A percentile compares a stretch with the other conserved stretches of the same genome.
Conservation (phyloP, 1,140 invertebrate species). For the Kradibia gibbosae region DNA sequence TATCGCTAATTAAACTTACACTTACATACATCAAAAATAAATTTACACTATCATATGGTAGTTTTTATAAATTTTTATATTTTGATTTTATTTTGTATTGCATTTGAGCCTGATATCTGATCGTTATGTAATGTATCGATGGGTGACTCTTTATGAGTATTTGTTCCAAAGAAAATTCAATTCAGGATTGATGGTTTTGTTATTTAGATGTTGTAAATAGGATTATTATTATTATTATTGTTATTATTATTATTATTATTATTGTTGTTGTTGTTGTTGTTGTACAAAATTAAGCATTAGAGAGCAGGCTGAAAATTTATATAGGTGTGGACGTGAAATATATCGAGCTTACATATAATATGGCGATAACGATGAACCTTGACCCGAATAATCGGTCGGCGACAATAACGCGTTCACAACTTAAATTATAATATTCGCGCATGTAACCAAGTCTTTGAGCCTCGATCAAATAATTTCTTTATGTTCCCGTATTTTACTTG, state of each 20-base stretch:
- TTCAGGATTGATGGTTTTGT: too few species aligned
- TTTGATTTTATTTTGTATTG: neutral
- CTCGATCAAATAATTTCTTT: constrained; percentile 50
- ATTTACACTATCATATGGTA: neutral
- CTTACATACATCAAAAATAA: neutral
- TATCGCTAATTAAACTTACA: too few species aligned
- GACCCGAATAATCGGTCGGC: constrained; percentile 53
- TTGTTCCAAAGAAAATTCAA: too few species aligned
- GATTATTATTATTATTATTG: too few species aligned
- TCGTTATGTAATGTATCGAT: neutral
- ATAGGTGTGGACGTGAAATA: constrained; percentile 15
- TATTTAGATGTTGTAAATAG: too few species aligned
- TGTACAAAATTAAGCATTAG: too few species aligned
- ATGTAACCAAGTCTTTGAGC: constrained; percentile 33
- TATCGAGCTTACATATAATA: constrained; percentile 22
- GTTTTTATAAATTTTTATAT: neutral
- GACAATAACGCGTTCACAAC: neutral
- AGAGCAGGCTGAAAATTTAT: too few species aligned
- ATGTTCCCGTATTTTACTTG: neutral
- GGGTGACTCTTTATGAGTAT: too few species aligned
- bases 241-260: too few species aligned
- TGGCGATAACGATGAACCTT: constrained; percentile 54
- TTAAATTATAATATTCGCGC: constrained; percentile 24
- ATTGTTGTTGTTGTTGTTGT: too few species aligned
- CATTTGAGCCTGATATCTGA: neutral